A percentile compares a stretch with the other conserved stretches of the same genome.
Evolutionary conservation across 2,888 invertebrate species (phyloP).

Genomic region (Eupithecia vulgata): DNA sequence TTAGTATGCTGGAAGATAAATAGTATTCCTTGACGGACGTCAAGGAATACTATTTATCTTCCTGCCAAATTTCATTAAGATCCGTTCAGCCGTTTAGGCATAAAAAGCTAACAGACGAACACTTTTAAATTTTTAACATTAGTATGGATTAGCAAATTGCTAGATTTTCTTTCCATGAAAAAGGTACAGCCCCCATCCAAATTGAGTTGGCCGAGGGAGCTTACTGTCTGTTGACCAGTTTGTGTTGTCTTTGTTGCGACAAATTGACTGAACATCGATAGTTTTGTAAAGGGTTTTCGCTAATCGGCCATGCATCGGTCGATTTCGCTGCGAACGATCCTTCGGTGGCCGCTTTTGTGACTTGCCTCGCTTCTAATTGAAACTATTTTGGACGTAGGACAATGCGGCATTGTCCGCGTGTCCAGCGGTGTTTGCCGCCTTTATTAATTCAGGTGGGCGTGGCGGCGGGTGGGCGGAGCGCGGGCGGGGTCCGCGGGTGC

Average conservation of each 20-base stretch:
- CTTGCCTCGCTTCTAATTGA: constrained; percentile 80
- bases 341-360: constrained; percentile 75
- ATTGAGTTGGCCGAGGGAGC: background rate
- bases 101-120: too few relatives aligned
- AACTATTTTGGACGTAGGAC: constrained; percentile 83
- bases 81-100: too few relatives aligned
- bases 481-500: constrained; percentile 58
- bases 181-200: background rate
- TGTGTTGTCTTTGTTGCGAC: constrained; percentile 15
- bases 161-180: background rate
- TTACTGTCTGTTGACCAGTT: background rate
- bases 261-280: constrained; percentile 32
- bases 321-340: constrained; percentile 76
- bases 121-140: too few relatives aligned
- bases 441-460: constrained; percentile 83
- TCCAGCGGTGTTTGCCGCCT: constrained; percentile 82
- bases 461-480: constrained; percentile 65
- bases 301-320: constrained; percentile 73
- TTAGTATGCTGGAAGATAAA: too few relatives aligned
- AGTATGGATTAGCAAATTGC: background rate
- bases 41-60: too few relatives aligned
- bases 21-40: too few relatives aligned
- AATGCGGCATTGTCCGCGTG: constrained; percentile 83
- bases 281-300: constrained; percentile 56
- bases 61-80: too few relatives aligned